Evolutionary conservation across 1,140 invertebrate genomes (phyloP), one percentile per base, ranked within the genome.

Genomic region (Platyscapa corneri): DNA sequence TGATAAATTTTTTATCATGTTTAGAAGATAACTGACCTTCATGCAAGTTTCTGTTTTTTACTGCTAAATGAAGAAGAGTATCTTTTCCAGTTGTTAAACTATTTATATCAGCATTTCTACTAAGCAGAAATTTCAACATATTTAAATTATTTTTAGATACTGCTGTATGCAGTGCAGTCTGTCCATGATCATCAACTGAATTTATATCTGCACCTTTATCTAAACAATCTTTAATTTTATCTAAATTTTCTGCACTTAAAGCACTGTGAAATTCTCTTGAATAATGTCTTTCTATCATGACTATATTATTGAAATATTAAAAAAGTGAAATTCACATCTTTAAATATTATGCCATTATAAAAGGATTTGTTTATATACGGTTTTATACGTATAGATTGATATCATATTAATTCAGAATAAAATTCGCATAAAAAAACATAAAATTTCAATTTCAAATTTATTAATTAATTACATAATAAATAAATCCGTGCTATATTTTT

Each of bases 41-140:
- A 10, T 65, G 10, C 5, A 7, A 30, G 30, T 42, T 20, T 23
- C 7, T 20, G 12, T 49, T 53, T 32, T 30, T 37, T 23, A 82
- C 42, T 16, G 81, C 81, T 27, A 76, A 60, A 42, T 75, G 72
- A 12, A 83, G 72, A 14, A 49, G 27, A 1, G 70, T 76, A 39
- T 5, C 16, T n/a, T 76, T 39, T 64, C 14, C 3, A 18, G 16
- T 23, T 27, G 46, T 83, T 65, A 64, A 30, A 20, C 32, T 30
- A 32, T 39, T 77, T 46, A 60, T 27, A 34, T 80, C 18, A 10
- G 49, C 46, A 32, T 77, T 42, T 20, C 37, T 37, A 27, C 27
- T 77, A 12, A 84, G 8, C 27, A 79, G n/a, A 60, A 56, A 84
- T 23, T 56, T 27, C 16, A 84, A 34, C 23, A 20, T 32, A 5